A percentile compares a stretch with the other conserved stretches of the same genome.
Evolutionary conservation across 2,888 invertebrate genomes (phyloP).

Genomic region (Archaeoteleia sp.): DNA sequence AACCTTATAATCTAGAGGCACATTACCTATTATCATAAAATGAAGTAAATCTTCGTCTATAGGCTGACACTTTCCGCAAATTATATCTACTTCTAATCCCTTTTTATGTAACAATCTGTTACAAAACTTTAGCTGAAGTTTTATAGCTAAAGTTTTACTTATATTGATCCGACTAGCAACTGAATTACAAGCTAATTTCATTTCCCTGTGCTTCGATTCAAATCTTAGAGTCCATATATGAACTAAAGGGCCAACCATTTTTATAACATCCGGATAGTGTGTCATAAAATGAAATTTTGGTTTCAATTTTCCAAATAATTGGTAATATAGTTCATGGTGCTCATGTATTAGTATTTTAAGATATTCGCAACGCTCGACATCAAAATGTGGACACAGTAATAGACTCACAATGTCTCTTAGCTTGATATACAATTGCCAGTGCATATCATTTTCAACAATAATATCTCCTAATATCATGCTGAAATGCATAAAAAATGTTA

Average conservation of each 20-base stretch:
- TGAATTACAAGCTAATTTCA: conserved; percentile 1
- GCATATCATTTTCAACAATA: conserved; percentile 21
- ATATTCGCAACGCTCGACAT: neutral
- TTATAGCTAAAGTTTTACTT: no score
- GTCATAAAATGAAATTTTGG: conserved; percentile 24
- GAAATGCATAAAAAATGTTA: conserved; percentile 33
- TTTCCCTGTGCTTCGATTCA: conserved; percentile 14
- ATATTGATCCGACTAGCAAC: neutral
- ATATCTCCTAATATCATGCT: conserved; percentile 3
- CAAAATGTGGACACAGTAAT: neutral
- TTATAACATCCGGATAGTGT: conserved; percentile 18
- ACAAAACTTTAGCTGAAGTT: neutral
- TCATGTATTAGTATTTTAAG: no score
- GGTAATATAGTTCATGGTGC: neutral
- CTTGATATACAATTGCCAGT: conserved; percentile 42
- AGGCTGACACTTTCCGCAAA: no score
- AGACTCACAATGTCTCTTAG: conserved; percentile 9
- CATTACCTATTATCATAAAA: no score
- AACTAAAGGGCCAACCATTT: conserved; percentile 10
- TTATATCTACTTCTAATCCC: neutral
- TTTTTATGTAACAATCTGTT: neutral
- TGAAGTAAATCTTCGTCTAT: no score
- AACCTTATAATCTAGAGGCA: no score
- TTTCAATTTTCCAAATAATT: conserved; percentile 11
- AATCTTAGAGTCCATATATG: conserved; percentile 1